Conservation (phyloP, 2,113 vertebrate genomes). For the Sterna hirundo region DNA sequence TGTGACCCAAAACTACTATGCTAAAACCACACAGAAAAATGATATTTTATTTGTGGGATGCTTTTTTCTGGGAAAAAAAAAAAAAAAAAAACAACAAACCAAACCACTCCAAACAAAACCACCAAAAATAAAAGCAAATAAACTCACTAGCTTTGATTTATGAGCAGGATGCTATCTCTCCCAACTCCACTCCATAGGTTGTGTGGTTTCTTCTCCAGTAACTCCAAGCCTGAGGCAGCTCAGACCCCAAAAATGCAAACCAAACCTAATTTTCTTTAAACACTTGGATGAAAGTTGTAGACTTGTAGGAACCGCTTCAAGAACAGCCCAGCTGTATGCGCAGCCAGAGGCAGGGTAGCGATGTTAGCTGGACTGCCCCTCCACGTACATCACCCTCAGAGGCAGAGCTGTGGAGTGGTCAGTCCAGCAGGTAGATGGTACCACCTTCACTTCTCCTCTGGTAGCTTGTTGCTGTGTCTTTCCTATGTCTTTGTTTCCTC, state of each 20-base stretch:
- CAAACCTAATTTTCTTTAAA: not conserved
- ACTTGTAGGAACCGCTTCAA: not conserved
- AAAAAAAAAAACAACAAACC: not conserved
- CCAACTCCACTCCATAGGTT: not conserved
- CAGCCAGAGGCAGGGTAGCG: not conserved
- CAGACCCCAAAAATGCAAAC: not conserved
- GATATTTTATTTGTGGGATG: not conserved
- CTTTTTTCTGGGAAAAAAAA: not conserved
- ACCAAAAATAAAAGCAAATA: not conserved
- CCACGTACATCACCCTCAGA: not conserved
- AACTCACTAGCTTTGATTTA: not conserved
- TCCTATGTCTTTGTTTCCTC: not conserved
- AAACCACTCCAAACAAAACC: not conserved
- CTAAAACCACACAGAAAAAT: not conserved
- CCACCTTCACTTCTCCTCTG: not conserved
- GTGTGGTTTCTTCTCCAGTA: not conserved
- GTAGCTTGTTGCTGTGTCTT: not conserved
- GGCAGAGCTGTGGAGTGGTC: not conserved
- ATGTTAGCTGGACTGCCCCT: not conserved
- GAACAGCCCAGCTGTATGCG: not conserved
- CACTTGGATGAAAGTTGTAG: not conserved
- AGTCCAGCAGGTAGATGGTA: not conserved
- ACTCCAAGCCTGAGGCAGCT: not conserved
- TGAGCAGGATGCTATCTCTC: not conserved
- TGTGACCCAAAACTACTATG: not conserved